These are phyloP conservation scores for Parnassius smintheus DNA, from an alignment of 2,888 invertebrate species.

Conservation along the genomic window DNA sequence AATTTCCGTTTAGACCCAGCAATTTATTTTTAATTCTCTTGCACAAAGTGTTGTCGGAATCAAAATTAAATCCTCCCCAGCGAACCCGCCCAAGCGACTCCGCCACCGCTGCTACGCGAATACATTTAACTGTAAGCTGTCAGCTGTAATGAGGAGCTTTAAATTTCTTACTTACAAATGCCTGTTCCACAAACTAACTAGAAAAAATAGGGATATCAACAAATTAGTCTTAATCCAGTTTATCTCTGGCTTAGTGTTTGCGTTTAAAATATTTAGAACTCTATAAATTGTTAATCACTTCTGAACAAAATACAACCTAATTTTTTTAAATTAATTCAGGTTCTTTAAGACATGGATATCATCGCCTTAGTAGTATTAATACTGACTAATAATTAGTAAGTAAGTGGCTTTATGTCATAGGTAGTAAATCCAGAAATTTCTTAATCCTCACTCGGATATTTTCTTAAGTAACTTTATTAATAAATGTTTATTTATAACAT, in stretches of 20 bases:
- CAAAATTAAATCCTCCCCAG: conserved; percentile 31
- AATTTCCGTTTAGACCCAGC: conserved; percentile 1
- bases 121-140: conserved; percentile 21
- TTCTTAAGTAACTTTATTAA: too few species aligned
- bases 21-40: conserved; percentile 28
- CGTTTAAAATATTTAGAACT: background rate
- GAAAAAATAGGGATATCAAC: conserved; percentile 18
- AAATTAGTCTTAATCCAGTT: conserved; percentile 6
- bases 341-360: too few species aligned
- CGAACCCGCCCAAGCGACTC: conserved; percentile 12
- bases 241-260: conserved; percentile 10
- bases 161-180: conserved; percentile 19
- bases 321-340: too few species aligned
- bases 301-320: too few species aligned
- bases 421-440: too few species aligned
- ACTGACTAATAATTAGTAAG: too few species aligned
- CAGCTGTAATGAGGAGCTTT: conserved; percentile 23
- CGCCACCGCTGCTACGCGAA: conserved; percentile 2
- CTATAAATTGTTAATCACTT: too few species aligned
- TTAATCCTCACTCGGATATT: too few species aligned
- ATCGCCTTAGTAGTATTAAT: too few species aligned
- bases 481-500: too few species aligned
- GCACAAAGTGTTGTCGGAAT: conserved; percentile 31
- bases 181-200: conserved; percentile 15
- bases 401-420: too few species aligned